These are phyloP conservation scores for Bathynomus jamesi DNA, from an alignment of 1,140 invertebrate genomes.

Conservation along the genomic window DNA sequence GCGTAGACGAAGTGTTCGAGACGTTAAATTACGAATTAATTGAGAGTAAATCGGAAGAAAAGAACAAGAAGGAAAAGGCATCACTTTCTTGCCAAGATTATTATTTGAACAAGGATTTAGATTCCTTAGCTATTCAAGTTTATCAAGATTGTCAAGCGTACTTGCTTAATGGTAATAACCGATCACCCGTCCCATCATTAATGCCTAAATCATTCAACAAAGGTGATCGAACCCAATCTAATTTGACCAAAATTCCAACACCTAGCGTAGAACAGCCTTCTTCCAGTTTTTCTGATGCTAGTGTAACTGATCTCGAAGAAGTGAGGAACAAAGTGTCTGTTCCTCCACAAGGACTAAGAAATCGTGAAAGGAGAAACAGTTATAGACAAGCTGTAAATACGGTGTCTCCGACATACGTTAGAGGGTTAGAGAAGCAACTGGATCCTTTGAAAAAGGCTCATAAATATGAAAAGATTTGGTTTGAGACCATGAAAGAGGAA, in stretches of 20 bases:
- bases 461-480: constrained; percentile 37
- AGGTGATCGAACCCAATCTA: neutral
- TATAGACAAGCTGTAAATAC: constrained; percentile 45
- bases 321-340: constrained; percentile 38
- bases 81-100: constrained; percentile 2
- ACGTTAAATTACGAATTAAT: constrained; percentile 30
- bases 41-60: constrained; percentile 10
- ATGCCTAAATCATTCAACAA: constrained; percentile 21
- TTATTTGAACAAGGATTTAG: constrained; percentile 16
- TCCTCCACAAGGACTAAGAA: constrained; percentile 40
- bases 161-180: constrained; percentile 34
- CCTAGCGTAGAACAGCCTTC: too few species aligned
- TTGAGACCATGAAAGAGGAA: constrained; percentile 25
- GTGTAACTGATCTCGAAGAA: constrained; percentile 14
- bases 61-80: neutral
- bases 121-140: constrained; percentile 26
- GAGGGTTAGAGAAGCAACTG: neutral
- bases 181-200: constrained; percentile 26
- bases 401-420: constrained; percentile 28
- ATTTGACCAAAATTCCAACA: neutral
- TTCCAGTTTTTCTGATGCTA: too few species aligned
- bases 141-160: constrained; percentile 31
- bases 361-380: constrained; percentile 44
- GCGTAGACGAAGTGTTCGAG: constrained; percentile 32
- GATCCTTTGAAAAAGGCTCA: constrained; percentile 20